Base-by-base conservation (phyloP, 1,140 invertebrate species). In the Monochamus saltuarius region DNA sequence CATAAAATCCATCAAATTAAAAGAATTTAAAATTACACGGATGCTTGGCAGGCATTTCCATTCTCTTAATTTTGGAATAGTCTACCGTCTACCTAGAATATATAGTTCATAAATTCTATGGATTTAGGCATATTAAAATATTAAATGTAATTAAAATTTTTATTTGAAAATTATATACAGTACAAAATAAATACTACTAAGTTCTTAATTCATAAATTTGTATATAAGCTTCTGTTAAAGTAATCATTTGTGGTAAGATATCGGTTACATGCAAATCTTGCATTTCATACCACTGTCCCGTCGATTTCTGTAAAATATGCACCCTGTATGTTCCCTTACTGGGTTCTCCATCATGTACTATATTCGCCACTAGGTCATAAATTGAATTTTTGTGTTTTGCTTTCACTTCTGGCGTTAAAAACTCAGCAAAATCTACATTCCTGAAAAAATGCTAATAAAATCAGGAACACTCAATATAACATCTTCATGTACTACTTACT, bases 211-310 rank as follows among this genome's bases (percentile, higher is more conserved):
- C 85, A 79, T 87, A 87, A 64, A 87, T 85, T 76, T 99, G 97
- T 74, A 99, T 98, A 69, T 99, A 99, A 9, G 95, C 95, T 82
- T 99, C 98, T 7, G 97, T 98, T 6, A 99, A 81, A 0, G 98
- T 98, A 60, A 99, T 99, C 95, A 99, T 99, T 78, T 99, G 97
- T 2, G 97, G 97, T 16, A 99, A 81, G 73, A 99, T 98, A 76
- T 97, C 95, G 3, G 90, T 96, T 0, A 99, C 97, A 75, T 99
- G 97, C 34, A 99, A 83, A 86, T 99, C 97, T 82, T 99, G 97
- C 84, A 99, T 87, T 81, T 99, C 97, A 75, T 96, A 89, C 88
- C 88, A 91, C 71, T 90, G 87, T 1, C 87, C 86, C 39, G 87
- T 88, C 53, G 94, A 93, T 81, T 95, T 94, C 72, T 99, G 97